Conservation (phyloP, 92 coral and sea anemone genomes). For the Siderastrea siderea region DNA sequence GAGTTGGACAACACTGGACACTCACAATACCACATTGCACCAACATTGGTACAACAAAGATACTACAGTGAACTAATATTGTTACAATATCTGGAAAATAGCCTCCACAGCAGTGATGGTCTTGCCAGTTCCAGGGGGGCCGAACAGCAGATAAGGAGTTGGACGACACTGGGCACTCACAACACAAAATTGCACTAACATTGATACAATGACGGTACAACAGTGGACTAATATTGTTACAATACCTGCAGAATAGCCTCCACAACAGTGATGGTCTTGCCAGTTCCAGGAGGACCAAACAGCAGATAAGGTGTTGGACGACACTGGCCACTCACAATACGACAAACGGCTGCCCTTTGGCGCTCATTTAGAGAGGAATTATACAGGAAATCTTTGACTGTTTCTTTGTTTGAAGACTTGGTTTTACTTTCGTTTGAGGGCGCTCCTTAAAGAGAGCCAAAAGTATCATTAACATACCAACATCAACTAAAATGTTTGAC, state of each 20-base stretch:
- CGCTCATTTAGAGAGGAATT: conserved; percentile 91
- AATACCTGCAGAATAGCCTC: conserved; percentile 91
- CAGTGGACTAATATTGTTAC: background rate
- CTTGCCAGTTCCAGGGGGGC: conserved; percentile 97
- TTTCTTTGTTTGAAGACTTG: background rate
- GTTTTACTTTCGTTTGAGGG: background rate
- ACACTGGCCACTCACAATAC: conserved; percentile 91
- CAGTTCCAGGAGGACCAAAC: conserved; percentile 97
- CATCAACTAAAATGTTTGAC: no score
- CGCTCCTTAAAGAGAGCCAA: conserved; percentile 6
- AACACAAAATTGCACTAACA: background rate
- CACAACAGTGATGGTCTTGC: conserved; percentile 92
- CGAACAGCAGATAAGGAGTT: conserved; percentile 49
- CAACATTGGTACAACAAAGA: background rate
- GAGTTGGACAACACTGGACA: no score
- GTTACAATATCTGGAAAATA: background rate
- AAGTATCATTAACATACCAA: background rate
- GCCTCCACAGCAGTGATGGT: conserved; percentile 93
- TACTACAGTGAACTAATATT: background rate
- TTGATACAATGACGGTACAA: background rate
- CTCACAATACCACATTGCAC: background rate
- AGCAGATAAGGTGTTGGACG: conserved; percentile 92
- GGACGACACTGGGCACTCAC: conserved; percentile 75
- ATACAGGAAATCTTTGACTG: conserved; percentile 64
- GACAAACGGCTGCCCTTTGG: conserved; percentile 93